Evolutionary conservation across 2,888 invertebrate genomes (phyloP).

Genomic region (Amaurobius ferox): DNA sequence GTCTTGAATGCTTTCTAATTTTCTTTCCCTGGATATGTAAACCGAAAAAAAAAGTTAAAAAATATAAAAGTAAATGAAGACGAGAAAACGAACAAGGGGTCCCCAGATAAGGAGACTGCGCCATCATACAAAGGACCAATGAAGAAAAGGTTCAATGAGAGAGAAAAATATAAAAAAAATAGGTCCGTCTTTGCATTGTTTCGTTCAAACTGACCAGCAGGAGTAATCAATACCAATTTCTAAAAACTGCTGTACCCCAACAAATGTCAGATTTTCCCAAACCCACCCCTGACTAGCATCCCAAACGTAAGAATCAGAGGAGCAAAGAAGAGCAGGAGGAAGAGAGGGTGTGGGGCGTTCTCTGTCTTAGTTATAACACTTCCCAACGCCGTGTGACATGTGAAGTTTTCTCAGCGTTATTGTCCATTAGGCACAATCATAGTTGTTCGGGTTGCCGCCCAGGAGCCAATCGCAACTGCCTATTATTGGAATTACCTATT

Average conservation of each 20-base stretch:
- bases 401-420: slow-evolving; percentile 67
- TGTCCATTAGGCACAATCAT: slow-evolving; percentile 71
- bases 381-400: slow-evolving; percentile 66
- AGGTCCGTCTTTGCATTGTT: slow-evolving; percentile 40
- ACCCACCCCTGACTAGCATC: slow-evolving; percentile 39
- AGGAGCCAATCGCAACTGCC: slow-evolving; percentile 67
- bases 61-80: not conserved
- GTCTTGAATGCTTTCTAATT: slow-evolving; percentile 67
- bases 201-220: slow-evolving; percentile 39
- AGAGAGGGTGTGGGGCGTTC: not conserved
- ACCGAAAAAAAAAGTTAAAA: slow-evolving; percentile 36
- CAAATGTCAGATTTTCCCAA: slow-evolving; percentile 61
- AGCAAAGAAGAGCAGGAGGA: slow-evolving; percentile 8
- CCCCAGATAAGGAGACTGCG: not conserved
- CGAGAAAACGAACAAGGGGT: not conserved
- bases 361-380: slow-evolving; percentile 68
- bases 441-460: slow-evolving; percentile 63
- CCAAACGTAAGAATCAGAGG: slow-evolving; percentile 30
- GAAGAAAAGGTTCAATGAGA: slow-evolving; percentile 34
- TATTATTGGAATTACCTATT: slow-evolving; percentile 72
- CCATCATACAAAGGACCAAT: slow-evolving; percentile 41
- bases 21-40: slow-evolving; percentile 62
- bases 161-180: slow-evolving; percentile 4
- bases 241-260: slow-evolving; percentile 48
- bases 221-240: slow-evolving; percentile 68